Evolutionary conservation across 2,888 invertebrate species (phyloP).

Genomic region (Phymatocera aterrima): DNA sequence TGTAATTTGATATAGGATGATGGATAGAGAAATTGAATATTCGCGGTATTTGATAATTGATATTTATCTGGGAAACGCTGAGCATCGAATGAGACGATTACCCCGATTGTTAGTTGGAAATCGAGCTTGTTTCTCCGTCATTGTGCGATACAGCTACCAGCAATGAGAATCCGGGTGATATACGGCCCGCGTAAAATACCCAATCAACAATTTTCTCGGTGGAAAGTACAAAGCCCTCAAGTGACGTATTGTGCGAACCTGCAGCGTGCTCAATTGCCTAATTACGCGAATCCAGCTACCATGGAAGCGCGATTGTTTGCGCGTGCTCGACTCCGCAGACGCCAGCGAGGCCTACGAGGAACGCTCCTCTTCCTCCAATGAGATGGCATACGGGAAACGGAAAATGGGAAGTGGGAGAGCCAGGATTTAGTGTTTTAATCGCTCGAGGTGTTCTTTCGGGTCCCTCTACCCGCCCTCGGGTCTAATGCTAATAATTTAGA

Average conservation of each 20-base stretch:
- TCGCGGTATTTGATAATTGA: too few species aligned
- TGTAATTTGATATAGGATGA: neutral
- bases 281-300: slow-evolving; percentile 22
- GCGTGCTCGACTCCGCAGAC: slow-evolving; percentile 2
- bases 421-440: slow-evolving; percentile 41
- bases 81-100: too few species aligned
- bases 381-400: slow-evolving; percentile 22
- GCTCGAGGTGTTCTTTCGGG: slow-evolving; percentile 36
- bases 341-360: slow-evolving; percentile 1
- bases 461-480: slow-evolving; percentile 8
- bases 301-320: slow-evolving; percentile 30
- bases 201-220: slow-evolving; percentile 16
- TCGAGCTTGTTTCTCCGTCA: slow-evolving; percentile 22
- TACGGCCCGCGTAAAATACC: slow-evolving; percentile 23
- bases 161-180: neutral
- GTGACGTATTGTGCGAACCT: slow-evolving; percentile 28
- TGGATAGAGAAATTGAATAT: too few species aligned
- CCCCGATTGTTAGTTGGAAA: neutral
- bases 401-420: slow-evolving; percentile 13
- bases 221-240: slow-evolving; percentile 27
- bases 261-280: slow-evolving; percentile 36
- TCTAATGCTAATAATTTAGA: slow-evolving; percentile 24
- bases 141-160: neutral
- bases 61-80: too few species aligned
- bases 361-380: slow-evolving; percentile 1